Evolutionary conservation across 2,888 invertebrate genomes (phyloP).

Genomic region (Eueremaeus valkanovi): DNA sequence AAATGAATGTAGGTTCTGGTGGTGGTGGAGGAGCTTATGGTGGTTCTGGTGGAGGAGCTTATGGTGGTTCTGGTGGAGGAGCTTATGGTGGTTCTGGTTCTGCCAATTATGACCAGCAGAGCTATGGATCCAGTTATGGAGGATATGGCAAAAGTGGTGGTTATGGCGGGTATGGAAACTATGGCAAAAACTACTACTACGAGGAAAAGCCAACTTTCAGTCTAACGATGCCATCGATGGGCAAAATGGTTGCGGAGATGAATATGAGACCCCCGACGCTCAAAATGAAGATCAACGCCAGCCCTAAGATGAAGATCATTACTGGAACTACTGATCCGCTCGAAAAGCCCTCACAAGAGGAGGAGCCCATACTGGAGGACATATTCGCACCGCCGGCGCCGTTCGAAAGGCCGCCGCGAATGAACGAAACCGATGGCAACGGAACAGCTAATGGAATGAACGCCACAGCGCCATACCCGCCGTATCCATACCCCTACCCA

Average conservation of each 20-base stretch:
- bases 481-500: not conserved
- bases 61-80: constrained; percentile 15
- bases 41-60: constrained; percentile 11
- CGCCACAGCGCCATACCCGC: not conserved
- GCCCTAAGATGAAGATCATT: constrained; percentile 42
- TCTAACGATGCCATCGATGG: constrained; percentile 39
- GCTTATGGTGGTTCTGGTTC: constrained; percentile 14
- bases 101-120: not conserved
- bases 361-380: constrained; percentile 40
- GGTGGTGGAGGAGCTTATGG: constrained; percentile 23
- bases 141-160: constrained; percentile 12
- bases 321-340: constrained; percentile 43
- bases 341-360: constrained; percentile 36
- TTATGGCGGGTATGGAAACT: constrained; percentile 30
- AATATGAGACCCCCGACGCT: constrained; percentile 41
- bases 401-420: constrained; percentile 36
- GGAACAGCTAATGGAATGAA: constrained; percentile 9
- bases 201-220: constrained; percentile 33
- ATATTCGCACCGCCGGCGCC: constrained; percentile 43
- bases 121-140: not conserved
- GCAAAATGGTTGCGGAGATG: constrained; percentile 38
- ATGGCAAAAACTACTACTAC: constrained; percentile 23
- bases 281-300: constrained; percentile 41
- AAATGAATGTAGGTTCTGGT: not conserved
- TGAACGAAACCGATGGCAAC: constrained; percentile 20